A percentile compares a stretch with the other conserved stretches of the same genome.
Evolutionary conservation across 2,888 invertebrate species (phyloP).

Genomic region (Apodemia zela): DNA sequence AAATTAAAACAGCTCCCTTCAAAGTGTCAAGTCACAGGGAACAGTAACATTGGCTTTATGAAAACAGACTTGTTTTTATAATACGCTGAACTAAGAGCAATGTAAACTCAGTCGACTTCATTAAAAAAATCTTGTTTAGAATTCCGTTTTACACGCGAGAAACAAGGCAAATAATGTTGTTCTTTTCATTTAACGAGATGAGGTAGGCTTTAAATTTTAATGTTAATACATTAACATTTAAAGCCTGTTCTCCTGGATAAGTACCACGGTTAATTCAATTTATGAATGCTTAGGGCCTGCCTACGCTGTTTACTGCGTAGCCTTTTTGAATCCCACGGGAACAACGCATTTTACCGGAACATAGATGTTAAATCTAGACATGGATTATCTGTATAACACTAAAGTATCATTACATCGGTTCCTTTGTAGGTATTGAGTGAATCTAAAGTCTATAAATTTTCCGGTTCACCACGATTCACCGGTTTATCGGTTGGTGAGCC

Average conservation of each 20-base stretch:
- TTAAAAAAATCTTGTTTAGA: slow-evolving; percentile 8
- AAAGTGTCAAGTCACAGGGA: no score
- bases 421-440: no score
- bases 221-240: not conserved
- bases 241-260: not conserved
- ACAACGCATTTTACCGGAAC: not conserved
- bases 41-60: not conserved
- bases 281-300: not conserved
- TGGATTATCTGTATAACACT: no score
- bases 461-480: no score
- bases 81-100: not conserved
- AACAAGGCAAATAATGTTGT: not conserved
- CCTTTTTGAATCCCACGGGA: not conserved
- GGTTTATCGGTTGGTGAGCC: no score
- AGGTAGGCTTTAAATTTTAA: not conserved
- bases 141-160: not conserved
- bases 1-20: no score
- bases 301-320: not conserved
- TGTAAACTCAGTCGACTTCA: slow-evolving; percentile 8
- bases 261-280: slow-evolving; percentile 1
- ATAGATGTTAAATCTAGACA: no score
- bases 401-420: no score
- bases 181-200: slow-evolving; percentile 1
- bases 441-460: no score
- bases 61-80: not conserved